These are phyloP conservation scores for Standfussiana lucernea DNA, from an alignment of 2,888 invertebrate genomes.

Conservation along the genomic window DNA sequence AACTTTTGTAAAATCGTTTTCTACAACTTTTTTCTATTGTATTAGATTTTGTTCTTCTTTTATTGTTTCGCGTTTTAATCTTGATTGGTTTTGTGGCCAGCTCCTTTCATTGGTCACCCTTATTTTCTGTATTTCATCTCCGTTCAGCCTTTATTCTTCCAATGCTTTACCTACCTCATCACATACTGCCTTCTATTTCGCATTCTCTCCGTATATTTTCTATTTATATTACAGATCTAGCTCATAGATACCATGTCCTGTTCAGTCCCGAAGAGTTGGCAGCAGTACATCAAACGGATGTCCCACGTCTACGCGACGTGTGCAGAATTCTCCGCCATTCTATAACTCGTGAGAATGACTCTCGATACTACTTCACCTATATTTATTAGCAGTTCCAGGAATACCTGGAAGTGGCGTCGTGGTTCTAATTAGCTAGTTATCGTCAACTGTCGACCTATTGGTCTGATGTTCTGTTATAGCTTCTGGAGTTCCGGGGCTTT, in stretches of 20 bases:
- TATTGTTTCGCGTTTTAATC: neutral
- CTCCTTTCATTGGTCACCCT: neutral
- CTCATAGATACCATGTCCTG: constrained; percentile 42
- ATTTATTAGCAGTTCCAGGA: constrained; percentile 55
- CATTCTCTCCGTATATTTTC: neutral
- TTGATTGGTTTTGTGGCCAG: neutral
- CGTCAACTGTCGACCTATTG: constrained; percentile 19
- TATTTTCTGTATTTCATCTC: neutral
- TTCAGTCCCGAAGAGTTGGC: constrained; percentile 42
- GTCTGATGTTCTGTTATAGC: constrained; percentile 9
- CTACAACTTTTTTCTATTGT: neutral
- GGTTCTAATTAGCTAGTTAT: constrained; percentile 42
- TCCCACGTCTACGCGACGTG: constrained; percentile 73
- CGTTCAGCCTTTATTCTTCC: neutral
- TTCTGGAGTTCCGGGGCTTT: neutral
- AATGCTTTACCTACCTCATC: neutral
- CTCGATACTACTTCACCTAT: constrained; percentile 65
- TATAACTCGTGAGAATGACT: constrained; percentile 73
- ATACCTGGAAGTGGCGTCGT: constrained; percentile 47
- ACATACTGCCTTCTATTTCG: neutral
- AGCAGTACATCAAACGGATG: constrained; percentile 71
- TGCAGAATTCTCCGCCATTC: constrained; percentile 66
- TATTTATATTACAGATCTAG: constrained; percentile 4
- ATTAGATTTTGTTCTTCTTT: neutral
- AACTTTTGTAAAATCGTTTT: neutral